phyloP scores from a whole-genome alignment of 2,797 vertebrate genomes.

The Gastrophryne carolinensis region DNA sequence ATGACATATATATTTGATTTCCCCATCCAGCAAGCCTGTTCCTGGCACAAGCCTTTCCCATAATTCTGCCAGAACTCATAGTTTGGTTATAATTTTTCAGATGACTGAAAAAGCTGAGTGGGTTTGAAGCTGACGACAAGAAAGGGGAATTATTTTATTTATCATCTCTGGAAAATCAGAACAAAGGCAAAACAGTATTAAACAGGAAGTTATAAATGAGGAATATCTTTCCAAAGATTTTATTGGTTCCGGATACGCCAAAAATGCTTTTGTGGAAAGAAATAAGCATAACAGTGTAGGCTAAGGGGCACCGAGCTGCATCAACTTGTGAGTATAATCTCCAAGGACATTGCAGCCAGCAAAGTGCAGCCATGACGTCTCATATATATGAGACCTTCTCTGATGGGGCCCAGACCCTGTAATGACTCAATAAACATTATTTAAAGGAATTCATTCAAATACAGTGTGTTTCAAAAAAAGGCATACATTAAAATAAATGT shows the following conservation, averaged over 20 bases:
- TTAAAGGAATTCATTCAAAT: too few species aligned
- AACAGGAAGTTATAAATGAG: not conserved
- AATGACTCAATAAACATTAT: too few species aligned
- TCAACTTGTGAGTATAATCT: too few species aligned
- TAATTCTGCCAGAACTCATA: not conserved
- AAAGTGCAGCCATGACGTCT: too few species aligned
- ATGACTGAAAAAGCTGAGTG: slow-evolving; percentile 1
- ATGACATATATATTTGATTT: too few species aligned
- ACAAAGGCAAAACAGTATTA: slow-evolving; percentile 3
- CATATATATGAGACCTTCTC: too few species aligned
- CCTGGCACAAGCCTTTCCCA: not conserved
- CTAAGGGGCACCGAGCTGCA: not conserved
- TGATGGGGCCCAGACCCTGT: too few species aligned
- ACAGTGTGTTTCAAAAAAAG: too few species aligned
- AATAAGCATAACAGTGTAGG: not conserved
- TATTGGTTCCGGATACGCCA: not conserved
- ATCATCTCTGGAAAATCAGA: not conserved
- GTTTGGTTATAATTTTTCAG: slow-evolving; percentile 6
- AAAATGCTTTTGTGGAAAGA: not conserved
- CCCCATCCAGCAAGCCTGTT: not conserved
- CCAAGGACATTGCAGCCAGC: too few species aligned
- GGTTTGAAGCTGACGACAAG: slow-evolving; percentile 15
- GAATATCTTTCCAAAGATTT: not conserved
- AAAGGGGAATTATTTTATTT: slow-evolving; percentile 5
- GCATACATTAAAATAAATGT: too few species aligned